Evolutionary conservation across 2,797 vertebrate species (phyloP).

Genomic region (Ambastaia sidthimunki): DNA sequence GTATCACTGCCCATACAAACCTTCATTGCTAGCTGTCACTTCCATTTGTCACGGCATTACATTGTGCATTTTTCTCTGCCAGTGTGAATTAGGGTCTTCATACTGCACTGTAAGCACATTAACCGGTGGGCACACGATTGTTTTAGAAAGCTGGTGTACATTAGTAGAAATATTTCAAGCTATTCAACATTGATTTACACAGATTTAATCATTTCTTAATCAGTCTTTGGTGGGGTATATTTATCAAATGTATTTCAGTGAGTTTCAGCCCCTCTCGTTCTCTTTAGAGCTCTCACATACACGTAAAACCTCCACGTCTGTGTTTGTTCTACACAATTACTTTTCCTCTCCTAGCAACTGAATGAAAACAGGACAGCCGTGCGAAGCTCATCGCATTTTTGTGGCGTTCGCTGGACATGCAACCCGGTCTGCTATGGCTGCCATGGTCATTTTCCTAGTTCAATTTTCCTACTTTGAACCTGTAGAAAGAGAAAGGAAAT

Average conservation of each 20-base stretch:
- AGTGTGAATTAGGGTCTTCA: conserved; percentile 46
- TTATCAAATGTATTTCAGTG: conserved; percentile 3
- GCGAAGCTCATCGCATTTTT: conserved; percentile 14
- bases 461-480: too few species aligned
- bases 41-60: conserved; percentile 52
- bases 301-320: conserved; percentile 16
- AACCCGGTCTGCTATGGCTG: background rate
- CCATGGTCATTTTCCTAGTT: too few species aligned
- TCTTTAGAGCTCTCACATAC: background rate
- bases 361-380: conserved; percentile 22
- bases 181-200: conserved; percentile 43
- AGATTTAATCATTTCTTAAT: conserved; percentile 50
- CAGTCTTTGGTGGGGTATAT: conserved; percentile 5
- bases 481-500: too few species aligned
- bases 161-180: conserved; percentile 32
- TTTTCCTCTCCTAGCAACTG: conserved; percentile 21
- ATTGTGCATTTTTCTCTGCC: conserved; percentile 34
- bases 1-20: conserved; percentile 42
- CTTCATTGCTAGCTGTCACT: conserved; percentile 51
- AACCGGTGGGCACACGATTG: conserved; percentile 9
- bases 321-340: conserved; percentile 26
- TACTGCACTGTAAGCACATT: conserved; percentile 38
- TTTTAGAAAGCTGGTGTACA: conserved; percentile 27
- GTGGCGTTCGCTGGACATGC: conserved; percentile 11
- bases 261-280: background rate